Conservation (phyloP, 1,140 invertebrate genomes). For the Ceratitis capitata region DNA sequence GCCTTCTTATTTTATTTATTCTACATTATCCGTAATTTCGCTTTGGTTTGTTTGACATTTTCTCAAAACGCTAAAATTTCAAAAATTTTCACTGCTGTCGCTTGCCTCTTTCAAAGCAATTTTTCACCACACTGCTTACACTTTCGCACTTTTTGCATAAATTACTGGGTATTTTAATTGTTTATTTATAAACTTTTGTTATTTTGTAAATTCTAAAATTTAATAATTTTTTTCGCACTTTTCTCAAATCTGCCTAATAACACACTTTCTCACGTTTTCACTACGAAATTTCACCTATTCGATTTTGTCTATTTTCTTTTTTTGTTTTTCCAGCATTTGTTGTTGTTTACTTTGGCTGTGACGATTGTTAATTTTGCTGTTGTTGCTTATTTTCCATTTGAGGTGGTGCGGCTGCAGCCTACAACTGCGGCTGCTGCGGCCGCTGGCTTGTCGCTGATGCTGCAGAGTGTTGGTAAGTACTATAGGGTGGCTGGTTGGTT, state of each 20-base stretch:
- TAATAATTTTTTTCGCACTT: not conserved
- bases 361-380: not conserved
- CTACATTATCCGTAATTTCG: not conserved
- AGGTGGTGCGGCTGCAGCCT: not conserved
- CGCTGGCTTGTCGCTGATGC: conserved; percentile 19
- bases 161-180: not conserved
- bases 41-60: not conserved
- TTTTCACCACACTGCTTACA: not conserved
- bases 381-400: not conserved
- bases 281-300: not conserved
- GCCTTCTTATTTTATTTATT: not conserved
- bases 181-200: not conserved
- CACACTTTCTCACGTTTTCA: not conserved
- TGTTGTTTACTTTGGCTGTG: not conserved
- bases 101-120: not conserved
- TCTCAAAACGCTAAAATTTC: not conserved
- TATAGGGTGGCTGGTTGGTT: conserved; percentile 31
- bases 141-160: too few species aligned
- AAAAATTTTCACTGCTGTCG: too few species aligned
- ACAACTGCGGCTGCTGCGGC: conserved; percentile 19
- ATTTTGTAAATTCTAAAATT: not conserved
- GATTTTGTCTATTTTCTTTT: conserved; percentile 1
- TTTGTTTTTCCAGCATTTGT: conserved; percentile 20
- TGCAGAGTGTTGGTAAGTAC: not conserved
- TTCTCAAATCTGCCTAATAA: too few species aligned